These are phyloP conservation scores for Epistrophe grossulariae DNA, from an alignment of 2,888 invertebrate genomes.

Conservation along the genomic window DNA sequence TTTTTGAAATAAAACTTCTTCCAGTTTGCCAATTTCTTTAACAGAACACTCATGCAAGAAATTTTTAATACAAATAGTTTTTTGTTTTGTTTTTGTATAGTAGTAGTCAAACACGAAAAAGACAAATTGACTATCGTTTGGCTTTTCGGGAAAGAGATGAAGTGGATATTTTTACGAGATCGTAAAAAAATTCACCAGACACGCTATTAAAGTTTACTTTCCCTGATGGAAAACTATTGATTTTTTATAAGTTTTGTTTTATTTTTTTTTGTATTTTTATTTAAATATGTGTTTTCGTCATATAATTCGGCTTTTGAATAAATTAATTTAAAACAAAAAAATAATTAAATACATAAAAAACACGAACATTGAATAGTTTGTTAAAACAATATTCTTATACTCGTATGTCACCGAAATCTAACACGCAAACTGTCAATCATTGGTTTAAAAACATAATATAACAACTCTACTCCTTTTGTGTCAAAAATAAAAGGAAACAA, in stretches of 20 bases:
- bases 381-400: constrained; percentile 14
- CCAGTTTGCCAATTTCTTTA: constrained; percentile 38
- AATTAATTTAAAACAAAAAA: constrained; percentile 36
- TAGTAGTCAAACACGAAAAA: constrained; percentile 56
- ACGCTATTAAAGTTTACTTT: constrained; percentile 75
- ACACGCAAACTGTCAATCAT: constrained; percentile 64
- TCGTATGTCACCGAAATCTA: neutral
- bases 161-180: constrained; percentile 70
- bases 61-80: constrained; percentile 25
- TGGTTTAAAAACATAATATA: neutral
- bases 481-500: neutral
- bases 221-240: constrained; percentile 74
- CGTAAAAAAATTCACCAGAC: constrained; percentile 72
- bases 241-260: constrained; percentile 34
- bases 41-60: neutral
- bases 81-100: constrained; percentile 25
- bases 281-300: constrained; percentile 18
- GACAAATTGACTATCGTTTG: constrained; percentile 66
- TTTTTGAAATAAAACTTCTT: constrained; percentile 48
- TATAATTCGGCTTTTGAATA: constrained; percentile 46
- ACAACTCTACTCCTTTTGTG: neutral
- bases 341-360: neutral
- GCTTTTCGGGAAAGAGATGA: neutral
- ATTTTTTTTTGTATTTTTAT: neutral
- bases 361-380: constrained; percentile 22